Evolutionary conservation across 1,140 invertebrate species (phyloP), one percentile per base, ranked within the genome.

Genomic region (Capitella teleta): DNA sequence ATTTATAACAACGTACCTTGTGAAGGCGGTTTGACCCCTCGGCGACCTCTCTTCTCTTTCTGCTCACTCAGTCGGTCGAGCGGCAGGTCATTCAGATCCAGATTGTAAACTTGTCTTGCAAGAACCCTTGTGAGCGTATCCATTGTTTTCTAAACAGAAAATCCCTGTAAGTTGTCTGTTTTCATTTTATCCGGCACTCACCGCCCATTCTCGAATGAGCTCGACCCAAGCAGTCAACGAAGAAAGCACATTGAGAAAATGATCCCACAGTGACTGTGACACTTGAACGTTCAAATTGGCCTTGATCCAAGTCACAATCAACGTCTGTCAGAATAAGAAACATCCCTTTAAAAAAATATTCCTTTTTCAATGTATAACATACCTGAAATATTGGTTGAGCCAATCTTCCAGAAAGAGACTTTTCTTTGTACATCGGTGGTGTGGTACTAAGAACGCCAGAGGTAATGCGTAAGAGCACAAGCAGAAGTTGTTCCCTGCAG

Each of bases 221-320:
- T 96, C 91, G 64, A 95, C 87, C 84, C 91, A 96, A 55, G 85
- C 84, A 1, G 90, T 95, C 1, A 97, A 75, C 8, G 85, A 83
- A 1, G 86, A 85, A 2, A 97, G 74, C 23, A 94, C 84, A 52
- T 80, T 78, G 55, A 95, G 79, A 70, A 97, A 93, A 63, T 88
- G 84, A 72, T 97, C 88, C 94, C 94, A 98, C 4, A 98, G 73
- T 60, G 88, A 82, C 6, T 81, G 76, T 45, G 83, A 83, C 46
- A 93, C 87, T 3, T 85, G 79, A 2, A 96, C 90, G 73, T 95
- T 94, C 50, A 96, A 77, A 73, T 96, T 95, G 0, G 92, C 92
- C 66, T 94, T 92, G 54, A 97, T 96, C 91, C 92, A 97, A 1
- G 91, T 95, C 34, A 97, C 92, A 55, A 97, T 94, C 14, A 97